Conservation (phyloP, 35 echinoderm and acorn worm species). For the Apostichopus parvimensis region DNA sequence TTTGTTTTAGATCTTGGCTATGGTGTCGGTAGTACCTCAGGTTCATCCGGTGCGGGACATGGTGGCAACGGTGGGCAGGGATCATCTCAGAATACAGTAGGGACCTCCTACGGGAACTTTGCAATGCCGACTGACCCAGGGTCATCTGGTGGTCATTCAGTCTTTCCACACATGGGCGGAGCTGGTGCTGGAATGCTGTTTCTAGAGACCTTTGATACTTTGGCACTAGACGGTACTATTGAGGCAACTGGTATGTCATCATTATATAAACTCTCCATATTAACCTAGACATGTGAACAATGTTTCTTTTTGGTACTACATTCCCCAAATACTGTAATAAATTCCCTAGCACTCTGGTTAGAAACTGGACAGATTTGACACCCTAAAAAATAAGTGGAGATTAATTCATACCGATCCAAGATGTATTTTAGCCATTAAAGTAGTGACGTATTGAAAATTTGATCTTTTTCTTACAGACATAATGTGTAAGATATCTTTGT, state of each 20-base stretch:
- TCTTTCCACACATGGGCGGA: constrained; percentile 80
- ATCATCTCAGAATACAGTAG: constrained; percentile 52
- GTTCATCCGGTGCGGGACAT: constrained; percentile 81
- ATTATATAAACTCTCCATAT: too few relatives aligned
- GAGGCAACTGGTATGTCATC: constrained; percentile 43
- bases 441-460: too few relatives aligned
- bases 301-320: too few relatives aligned
- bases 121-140: constrained; percentile 66
- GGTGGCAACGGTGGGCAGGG: constrained; percentile 82
- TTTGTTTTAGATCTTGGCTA: constrained; percentile 42
- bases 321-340: too few relatives aligned
- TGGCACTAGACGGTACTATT: constrained; percentile 69
- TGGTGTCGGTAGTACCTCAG: constrained; percentile 46
- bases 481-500: neutral
- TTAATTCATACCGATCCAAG: too few relatives aligned
- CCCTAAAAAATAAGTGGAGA: too few relatives aligned
- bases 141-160: constrained; percentile 68
- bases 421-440: too few relatives aligned
- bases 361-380: too few relatives aligned
- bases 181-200: constrained; percentile 66
- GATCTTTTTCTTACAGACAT: too few relatives aligned
- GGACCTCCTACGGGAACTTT: constrained; percentile 77
- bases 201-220: constrained; percentile 51
- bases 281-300: too few relatives aligned
- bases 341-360: too few relatives aligned